Evolutionary conservation across 2,888 invertebrate species (phyloP), one percentile per base, ranked within the genome.

Genomic region (Tachina grossa): DNA sequence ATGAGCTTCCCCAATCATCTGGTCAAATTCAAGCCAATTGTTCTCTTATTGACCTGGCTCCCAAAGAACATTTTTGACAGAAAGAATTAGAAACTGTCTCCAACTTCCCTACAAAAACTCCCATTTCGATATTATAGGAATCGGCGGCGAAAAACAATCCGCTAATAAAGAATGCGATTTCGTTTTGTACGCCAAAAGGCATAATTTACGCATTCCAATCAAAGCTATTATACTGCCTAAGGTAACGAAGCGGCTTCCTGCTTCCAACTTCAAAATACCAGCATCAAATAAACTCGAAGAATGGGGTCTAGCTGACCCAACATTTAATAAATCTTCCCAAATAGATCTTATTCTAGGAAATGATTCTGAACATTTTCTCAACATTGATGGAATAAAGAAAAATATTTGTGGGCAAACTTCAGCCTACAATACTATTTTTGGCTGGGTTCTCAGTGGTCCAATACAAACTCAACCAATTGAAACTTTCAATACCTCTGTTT

Each of bases 201-300:
- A 31, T 16, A 59, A 59, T 59, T 39, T 59, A 8, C n/a, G 39
- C 11, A 16, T 63, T 43, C 43, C 61, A 4, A 43, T 63, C 4
- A 63, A 63, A 19, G 61, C 61, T 6, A 61, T 61, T 6, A 9
- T 61, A 5, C 16, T 61, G 9, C 61, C 61, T 2, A 61, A 16
- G 16, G 61, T 63, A 43, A 61, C 31, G 8, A 57, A 57, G 13
- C 31, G 31, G 19, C 61, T 61, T 41, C 41, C 41, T 22, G 61
- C 61, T 31, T 57, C 8, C 10, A 57, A 53, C 16, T 19, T 53
- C 11, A 9, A 53, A 53, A 9, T 53, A 19, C 53, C 53, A 8
- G 53, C 3, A 4, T 19, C 19, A 53, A 53, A 53, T 9, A 53
- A 16, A 19, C 53, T 47, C 5, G 47, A 31, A 31, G 31, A 31